Percentiles rank a stretch among this genome's conserved stretches.
These are phyloP conservation scores for Agrypnia vestita DNA, from an alignment of 1,140 invertebrate species.

Conservation along the genomic window DNA sequence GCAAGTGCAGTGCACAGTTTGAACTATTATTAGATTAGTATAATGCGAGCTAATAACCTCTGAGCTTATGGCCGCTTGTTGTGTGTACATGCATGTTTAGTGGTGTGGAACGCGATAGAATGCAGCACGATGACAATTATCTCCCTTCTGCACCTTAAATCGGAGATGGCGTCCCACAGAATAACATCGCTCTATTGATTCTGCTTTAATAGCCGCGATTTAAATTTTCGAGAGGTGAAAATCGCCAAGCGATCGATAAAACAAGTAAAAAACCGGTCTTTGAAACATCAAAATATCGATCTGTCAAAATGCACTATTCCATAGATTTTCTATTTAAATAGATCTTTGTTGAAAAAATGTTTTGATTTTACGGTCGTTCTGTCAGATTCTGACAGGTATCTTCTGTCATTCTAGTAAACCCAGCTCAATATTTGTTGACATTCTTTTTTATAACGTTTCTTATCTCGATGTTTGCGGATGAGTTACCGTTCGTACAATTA, in stretches of 20 bases:
- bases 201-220: background rate
- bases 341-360: too few species aligned
- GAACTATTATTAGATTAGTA: slow-evolving; percentile 23
- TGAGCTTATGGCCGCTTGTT: background rate
- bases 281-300: too few species aligned
- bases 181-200: background rate
- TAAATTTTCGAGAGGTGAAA: background rate
- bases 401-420: too few species aligned
- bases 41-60: slow-evolving; percentile 2
- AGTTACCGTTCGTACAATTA: too few species aligned
- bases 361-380: too few species aligned
- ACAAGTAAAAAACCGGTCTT: too few species aligned
- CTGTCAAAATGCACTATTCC: too few species aligned
- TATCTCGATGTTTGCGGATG: too few species aligned
- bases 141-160: background rate
- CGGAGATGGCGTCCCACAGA: background rate
- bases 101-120: slow-evolving; percentile 1
- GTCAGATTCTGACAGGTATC: too few species aligned
- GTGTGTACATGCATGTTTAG: background rate
- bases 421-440: too few species aligned
- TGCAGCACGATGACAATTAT: slow-evolving; percentile 41
- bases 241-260: background rate
- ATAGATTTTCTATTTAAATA: too few species aligned
- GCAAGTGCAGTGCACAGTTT: background rate
- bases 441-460: too few species aligned